Base-by-base conservation (phyloP, 2,888 invertebrate species). In the Dinocampus coccinellae region DNA sequence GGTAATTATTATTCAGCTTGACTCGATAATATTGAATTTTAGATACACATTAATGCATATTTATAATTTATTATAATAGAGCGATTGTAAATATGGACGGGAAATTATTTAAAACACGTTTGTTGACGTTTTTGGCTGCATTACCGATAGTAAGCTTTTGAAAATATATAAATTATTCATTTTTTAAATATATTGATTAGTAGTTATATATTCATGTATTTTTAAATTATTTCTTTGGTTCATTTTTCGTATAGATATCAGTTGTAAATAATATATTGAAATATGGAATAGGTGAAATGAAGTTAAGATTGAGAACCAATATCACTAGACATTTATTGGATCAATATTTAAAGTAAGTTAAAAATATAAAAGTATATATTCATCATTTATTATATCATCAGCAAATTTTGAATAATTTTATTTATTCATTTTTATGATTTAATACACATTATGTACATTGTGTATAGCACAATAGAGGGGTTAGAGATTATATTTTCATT, bases 281-380 rank as follows among this genome's bases (percentile, higher is more conserved):
- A 90, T 98, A 96, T 92, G 95, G 97, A 78, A 92, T 99, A 84
- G 96, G 96, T 73, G 97, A 98, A 89, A 89, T 97, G 81, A 98
- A 98, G 88, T 90, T 99, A 61, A 91, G 96, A 78, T 93, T 99
- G 82, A 90, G 99, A 80, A 95, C 96, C 52, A 94, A 97, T 83
- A 90, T 99, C 79, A 95, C 97, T 4, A 90, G 93, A 79, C 91
- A 96, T 88, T 89, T 99, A 72, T 95, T 97, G 88, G 93, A 94
- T 80, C 93, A 97, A 84, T 99, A 99, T 88, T 91, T 99, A 78
- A 95, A 94, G 95, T 97, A 89, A 92, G 92, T 91, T 72, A 16
- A 55, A 6, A 29, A 61, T 39, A n/a, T n/a, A n/a, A n/a, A n/a
- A n/a, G n/a, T n/a, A n/a, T 68, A 62, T 29, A 3, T 29, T 24